Evolutionary conservation across 2,113 vertebrate species (phyloP), one percentile per base, ranked within the genome.

Genomic region (Octodon degus): DNA sequence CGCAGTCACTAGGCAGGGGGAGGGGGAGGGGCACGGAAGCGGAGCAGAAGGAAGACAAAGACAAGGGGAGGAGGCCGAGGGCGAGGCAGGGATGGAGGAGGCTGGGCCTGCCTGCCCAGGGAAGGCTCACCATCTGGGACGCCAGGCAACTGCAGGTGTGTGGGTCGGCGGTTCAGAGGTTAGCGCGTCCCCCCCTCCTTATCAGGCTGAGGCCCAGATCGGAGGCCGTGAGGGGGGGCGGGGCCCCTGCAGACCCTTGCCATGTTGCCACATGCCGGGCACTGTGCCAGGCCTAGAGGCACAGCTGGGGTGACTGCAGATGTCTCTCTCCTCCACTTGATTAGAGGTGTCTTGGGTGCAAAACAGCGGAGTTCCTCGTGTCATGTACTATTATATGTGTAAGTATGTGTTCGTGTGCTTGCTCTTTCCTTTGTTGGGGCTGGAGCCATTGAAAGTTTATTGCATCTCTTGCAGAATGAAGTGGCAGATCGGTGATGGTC

Each of bases 31-130:
- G 37, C 30, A 14, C 17, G 58, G 74, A 76, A 81, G 86, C 58
- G 40, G 93, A 94, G 65, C 86, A 84, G 89, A 90, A 82, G 60
- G 47, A n/a, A 72, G 89, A 86, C 76, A 91, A 79, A 92, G 89
- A 79, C 74, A 55, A 62, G 32, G 72, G 50, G 62, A 62, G 0
- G 11, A 55, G 16, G 60, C 9, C 40, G 82, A 94, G 58, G 76
- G n/a, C 72, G 72, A 76, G 72, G 72, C 72, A 20, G 70, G n/a
- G 34, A 24, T 9, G 22, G 50, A 6, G 19, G 86, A 25, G 24
- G 77, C 40, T 3, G 1, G 25, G 27, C 43, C 24, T 25, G 24
- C 62, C 55, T 13, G 55, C 55, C 55, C 55, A 58, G 17, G 20
- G 60, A 3, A 40, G 81, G 84, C 87, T 93, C 34, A 19, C 83